Percentiles rank a stretch among this genome's conserved stretches.
These are phyloP conservation scores for Antennarius maculatus DNA, from an alignment of 2,797 vertebrate genomes.

Conservation along the genomic window DNA sequence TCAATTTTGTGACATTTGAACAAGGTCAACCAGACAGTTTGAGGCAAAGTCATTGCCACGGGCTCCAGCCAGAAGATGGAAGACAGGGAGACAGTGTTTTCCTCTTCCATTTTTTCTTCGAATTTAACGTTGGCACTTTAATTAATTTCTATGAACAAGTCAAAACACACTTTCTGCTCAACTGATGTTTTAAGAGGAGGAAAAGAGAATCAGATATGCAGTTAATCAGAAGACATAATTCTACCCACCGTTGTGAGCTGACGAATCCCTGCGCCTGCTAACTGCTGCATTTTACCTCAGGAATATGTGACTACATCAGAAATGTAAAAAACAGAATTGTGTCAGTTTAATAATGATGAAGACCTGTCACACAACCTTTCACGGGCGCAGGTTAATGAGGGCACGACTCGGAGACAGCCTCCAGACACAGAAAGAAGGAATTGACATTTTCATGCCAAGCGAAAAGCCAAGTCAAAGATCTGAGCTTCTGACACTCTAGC, in stretches of 20 bases:
- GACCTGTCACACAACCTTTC: conserved; percentile 39
- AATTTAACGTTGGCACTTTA: not conserved
- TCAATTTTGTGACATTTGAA: conserved; percentile 19
- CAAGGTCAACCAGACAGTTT: conserved; percentile 18
- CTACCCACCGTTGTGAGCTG: not conserved
- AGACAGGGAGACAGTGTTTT: not conserved
- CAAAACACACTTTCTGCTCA: not conserved
- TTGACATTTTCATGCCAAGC: conserved; percentile 44
- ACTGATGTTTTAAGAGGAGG: not conserved
- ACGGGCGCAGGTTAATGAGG: conserved; percentile 58
- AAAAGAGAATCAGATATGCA: not conserved
- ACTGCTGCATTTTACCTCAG: conserved; percentile 17
- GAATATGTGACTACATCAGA: conserved; percentile 18
- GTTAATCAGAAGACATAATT: not conserved
- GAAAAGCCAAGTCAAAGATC: conserved; percentile 60
- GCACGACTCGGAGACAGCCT: conserved; percentile 49
- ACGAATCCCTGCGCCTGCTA: not conserved
- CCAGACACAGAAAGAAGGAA: conserved; percentile 39
- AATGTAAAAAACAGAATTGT: conserved; percentile 40
- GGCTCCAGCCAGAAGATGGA: not conserved
- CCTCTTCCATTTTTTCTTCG: not conserved
- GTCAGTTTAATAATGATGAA: conserved; percentile 54
- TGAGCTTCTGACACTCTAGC: conserved; percentile 50
- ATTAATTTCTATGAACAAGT: not conserved
- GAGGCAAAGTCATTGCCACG: conserved; percentile 6